Evolutionary conservation across 2,888 invertebrate species (phyloP).

Genomic region (Plagodis dolabraria): DNA sequence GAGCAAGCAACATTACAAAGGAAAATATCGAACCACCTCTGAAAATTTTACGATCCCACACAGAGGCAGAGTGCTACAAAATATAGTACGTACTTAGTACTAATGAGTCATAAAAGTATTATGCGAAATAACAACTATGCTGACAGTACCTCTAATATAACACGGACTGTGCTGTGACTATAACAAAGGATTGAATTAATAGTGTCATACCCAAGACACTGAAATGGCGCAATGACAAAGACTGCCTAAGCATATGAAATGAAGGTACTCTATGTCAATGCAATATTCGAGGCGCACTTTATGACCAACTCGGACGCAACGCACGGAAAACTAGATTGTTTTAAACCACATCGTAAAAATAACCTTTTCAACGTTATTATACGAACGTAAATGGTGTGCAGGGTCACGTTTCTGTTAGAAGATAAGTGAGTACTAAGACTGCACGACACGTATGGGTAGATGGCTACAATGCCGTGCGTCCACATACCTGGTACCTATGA

Average conservation of each 20-base stretch:
- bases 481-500: constrained; percentile 26
- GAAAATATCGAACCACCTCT: no score
- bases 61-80: no score
- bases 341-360: constrained; percentile 1
- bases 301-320: constrained; percentile 20
- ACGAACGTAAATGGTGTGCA: constrained; percentile 17
- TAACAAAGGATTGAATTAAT: background rate
- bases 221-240: constrained; percentile 4
- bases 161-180: background rate
- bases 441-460: constrained; percentile 33
- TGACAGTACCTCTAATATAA: no score
- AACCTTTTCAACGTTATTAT: constrained; percentile 8
- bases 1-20: background rate
- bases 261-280: constrained; percentile 21
- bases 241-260: constrained; percentile 10
- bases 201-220: constrained; percentile 8
- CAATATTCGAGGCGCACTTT: constrained; percentile 20
- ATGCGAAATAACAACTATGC: no score
- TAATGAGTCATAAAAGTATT: no score
- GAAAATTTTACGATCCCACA: no score
- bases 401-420: constrained; percentile 16
- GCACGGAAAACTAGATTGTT: constrained; percentile 23
- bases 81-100: no score
- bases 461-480: constrained; percentile 24
- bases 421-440: constrained; percentile 34